Conservation (phyloP, 2,113 vertebrate genomes). For the Peromyscus leucopus region DNA sequence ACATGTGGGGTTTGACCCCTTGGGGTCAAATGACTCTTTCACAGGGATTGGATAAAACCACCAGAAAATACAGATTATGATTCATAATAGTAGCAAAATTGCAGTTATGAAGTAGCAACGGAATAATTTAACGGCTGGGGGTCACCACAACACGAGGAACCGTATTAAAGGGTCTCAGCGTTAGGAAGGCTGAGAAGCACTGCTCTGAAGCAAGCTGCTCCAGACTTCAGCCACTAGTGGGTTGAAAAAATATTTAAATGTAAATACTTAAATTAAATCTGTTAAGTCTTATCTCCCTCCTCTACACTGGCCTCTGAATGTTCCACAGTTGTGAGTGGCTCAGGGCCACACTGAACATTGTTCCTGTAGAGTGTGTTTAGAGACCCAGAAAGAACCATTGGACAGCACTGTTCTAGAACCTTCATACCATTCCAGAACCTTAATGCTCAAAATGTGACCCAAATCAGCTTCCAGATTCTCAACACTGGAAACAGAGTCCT, state of each 20-base stretch:
- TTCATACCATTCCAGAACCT: background rate
- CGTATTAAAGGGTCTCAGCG: background rate
- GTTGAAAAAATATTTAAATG: background rate
- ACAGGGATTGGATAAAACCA: background rate
- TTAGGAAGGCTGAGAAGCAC: background rate
- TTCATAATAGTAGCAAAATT: too few species aligned
- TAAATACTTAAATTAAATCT: background rate
- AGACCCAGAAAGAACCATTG: background rate
- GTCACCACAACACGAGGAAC: background rate
- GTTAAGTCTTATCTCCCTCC: background rate
- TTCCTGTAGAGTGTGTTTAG: rapidly evolving
- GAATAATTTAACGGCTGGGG: background rate
- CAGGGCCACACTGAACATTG: rapidly evolving
- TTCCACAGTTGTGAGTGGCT: rapidly evolving
- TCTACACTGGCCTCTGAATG: too few species aligned
- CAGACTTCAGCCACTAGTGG: background rate
- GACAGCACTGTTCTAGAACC: background rate
- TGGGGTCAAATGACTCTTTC: background rate
- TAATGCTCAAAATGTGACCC: rapidly evolving
- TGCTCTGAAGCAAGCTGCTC: background rate
- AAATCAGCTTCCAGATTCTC: background rate
- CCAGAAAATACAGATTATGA: background rate
- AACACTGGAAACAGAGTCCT: background rate
- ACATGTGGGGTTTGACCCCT: background rate
- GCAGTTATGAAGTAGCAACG: background rate